Evolutionary conservation across 2,888 invertebrate genomes (phyloP).

Genomic region (Cerastis rubricosa): DNA sequence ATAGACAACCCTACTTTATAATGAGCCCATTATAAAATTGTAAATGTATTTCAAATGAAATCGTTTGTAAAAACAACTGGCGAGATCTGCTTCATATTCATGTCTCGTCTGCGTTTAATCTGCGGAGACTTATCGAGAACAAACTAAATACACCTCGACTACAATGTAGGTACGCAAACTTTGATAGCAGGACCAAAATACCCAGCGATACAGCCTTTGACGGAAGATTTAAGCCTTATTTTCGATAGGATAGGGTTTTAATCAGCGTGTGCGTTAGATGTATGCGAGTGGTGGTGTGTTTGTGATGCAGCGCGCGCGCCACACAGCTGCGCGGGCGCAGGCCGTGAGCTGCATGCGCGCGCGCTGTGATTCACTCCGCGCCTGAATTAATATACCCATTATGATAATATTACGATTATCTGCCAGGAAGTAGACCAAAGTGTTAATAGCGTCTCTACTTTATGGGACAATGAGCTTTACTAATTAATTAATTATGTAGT

Average conservation of each 20-base stretch:
- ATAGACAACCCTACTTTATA: slow-evolving; percentile 47
- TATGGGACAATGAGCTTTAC: slow-evolving; percentile 42
- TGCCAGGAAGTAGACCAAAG: slow-evolving; percentile 67
- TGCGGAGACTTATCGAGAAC: slow-evolving; percentile 74
- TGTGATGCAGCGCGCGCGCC: slow-evolving; percentile 80
- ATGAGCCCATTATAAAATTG: slow-evolving; percentile 66
- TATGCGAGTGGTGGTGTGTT: slow-evolving; percentile 59
- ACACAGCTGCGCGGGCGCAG: slow-evolving; percentile 83
- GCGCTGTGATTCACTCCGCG: slow-evolving; percentile 57
- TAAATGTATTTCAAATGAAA: slow-evolving; percentile 73
- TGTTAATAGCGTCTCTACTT: slow-evolving; percentile 43
- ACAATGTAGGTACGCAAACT: slow-evolving; percentile 67
- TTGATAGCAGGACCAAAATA: slow-evolving; percentile 27
- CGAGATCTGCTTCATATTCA: slow-evolving; percentile 76
- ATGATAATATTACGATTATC: slow-evolving; percentile 65
- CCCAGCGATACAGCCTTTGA: background rate
- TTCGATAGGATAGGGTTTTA: slow-evolving; percentile 38
- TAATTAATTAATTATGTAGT: slow-evolving; percentile 49
- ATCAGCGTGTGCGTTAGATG: slow-evolving; percentile 16
- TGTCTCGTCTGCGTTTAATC: slow-evolving; percentile 77
- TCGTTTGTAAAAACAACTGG: slow-evolving; percentile 71
- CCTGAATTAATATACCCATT: slow-evolving; percentile 71
- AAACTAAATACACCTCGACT: slow-evolving; percentile 70
- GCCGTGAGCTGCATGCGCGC: slow-evolving; percentile 75
- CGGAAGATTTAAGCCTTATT: slow-evolving; percentile 12